Percentiles rank a stretch among this genome's conserved stretches.
phyloP scores from a whole-genome alignment of 1,140 invertebrate species.

The Agrypnia vestita region DNA sequence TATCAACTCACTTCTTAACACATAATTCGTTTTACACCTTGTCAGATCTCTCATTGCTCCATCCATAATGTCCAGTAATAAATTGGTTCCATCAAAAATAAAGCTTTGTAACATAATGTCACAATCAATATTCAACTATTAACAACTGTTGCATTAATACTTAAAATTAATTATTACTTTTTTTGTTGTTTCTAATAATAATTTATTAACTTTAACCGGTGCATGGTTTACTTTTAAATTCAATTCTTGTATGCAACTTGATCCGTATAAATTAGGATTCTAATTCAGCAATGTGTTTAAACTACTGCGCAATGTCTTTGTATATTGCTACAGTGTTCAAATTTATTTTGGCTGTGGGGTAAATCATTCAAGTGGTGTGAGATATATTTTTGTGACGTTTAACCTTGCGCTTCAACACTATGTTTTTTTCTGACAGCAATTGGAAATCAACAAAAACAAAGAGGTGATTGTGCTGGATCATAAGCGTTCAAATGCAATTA shows the following conservation, averaged over 20 bases:
- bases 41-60: slow-evolving; percentile 1
- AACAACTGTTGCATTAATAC: slow-evolving; percentile 4
- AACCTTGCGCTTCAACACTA: background rate
- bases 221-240: slow-evolving; percentile 7
- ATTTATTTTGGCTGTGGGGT: slow-evolving; percentile 4
- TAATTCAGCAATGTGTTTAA: background rate
- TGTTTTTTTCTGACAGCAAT: slow-evolving; percentile 85
- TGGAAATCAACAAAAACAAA: slow-evolving; percentile 94
- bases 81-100: slow-evolving; percentile 4
- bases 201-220: slow-evolving; percentile 6
- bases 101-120: slow-evolving; percentile 13
- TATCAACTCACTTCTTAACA: slow-evolving; percentile 3
- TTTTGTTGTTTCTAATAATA: slow-evolving; percentile 11
- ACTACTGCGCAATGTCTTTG: slow-evolving; percentile 11
- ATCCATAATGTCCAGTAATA: slow-evolving; percentile 1
- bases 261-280: too few relatives aligned
- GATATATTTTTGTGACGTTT: background rate
- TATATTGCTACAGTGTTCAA: background rate
- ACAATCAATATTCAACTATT: background rate
- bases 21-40: background rate
- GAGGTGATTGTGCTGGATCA: slow-evolving; percentile 97
- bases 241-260: background rate
- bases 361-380: background rate
- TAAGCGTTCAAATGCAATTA: slow-evolving; percentile 99
- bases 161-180: slow-evolving; percentile 9